These are phyloP conservation scores for Lasioglossum calceatum DNA, from an alignment of 2,888 invertebrate species.

Conservation along the genomic window DNA sequence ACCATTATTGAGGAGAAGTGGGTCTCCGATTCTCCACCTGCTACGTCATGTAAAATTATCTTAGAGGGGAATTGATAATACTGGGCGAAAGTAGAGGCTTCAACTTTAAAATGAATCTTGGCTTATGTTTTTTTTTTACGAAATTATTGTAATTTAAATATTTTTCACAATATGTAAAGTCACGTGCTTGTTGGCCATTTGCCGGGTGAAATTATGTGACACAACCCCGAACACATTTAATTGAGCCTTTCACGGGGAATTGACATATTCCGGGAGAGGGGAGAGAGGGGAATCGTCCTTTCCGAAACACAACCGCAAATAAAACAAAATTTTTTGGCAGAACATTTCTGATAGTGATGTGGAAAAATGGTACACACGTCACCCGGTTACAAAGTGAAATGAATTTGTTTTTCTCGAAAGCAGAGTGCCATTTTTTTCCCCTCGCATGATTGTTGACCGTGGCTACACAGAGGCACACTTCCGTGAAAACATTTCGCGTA, in stretches of 20 bases:
- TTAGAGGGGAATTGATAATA: too few species aligned
- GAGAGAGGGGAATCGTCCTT: neutral
- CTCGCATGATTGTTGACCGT: neutral
- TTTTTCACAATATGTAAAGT: too few species aligned
- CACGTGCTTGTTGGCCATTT: neutral
- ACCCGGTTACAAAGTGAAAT: neutral
- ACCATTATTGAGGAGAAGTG: too few species aligned
- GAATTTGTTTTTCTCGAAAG: constrained; percentile 7
- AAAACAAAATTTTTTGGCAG: neutral
- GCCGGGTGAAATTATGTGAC: neutral
- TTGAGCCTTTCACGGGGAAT: neutral
- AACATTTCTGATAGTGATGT: neutral
- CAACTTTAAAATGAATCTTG: too few species aligned
- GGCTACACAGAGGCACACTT: constrained; percentile 12
- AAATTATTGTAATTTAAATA: too few species aligned
- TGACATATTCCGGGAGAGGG: neutral
- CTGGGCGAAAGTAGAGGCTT: too few species aligned
- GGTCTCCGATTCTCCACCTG: too few species aligned
- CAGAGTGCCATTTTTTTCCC: constrained; percentile 4
- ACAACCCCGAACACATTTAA: neutral
- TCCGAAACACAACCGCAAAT: neutral
- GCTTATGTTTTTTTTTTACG: too few species aligned
- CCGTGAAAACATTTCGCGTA: constrained; percentile 16
- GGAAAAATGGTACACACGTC: neutral
- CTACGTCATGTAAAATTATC: too few species aligned